These are phyloP conservation scores for Popillia japonica DNA, from an alignment of 1,140 invertebrate genomes.

Conservation along the genomic window DNA sequence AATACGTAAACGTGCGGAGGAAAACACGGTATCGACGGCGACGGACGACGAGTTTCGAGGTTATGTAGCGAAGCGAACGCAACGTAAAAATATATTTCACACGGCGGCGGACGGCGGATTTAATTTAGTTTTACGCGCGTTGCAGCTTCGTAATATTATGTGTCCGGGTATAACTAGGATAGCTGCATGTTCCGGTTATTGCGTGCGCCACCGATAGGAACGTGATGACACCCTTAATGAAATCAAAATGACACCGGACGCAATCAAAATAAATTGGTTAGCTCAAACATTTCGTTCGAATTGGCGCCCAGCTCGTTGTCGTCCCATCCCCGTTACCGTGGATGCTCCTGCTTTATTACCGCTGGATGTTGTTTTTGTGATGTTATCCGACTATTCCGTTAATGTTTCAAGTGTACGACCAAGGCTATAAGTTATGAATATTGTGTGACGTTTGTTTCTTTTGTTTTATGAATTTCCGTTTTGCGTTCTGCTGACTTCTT, in stretches of 20 bases:
- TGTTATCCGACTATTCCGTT: not conserved
- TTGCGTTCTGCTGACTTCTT: not conserved
- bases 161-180: slow-evolving; percentile 45
- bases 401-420: slow-evolving; percentile 28
- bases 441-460: slow-evolving; percentile 12
- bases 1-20: not conserved
- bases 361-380: slow-evolving; percentile 25
- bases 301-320: slow-evolving; percentile 18
- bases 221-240: slow-evolving; percentile 56
- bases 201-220: slow-evolving; percentile 47
- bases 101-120: slow-evolving; percentile 45
- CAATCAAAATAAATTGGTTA: slow-evolving; percentile 50
- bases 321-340: not conserved
- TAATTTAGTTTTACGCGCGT: slow-evolving; percentile 54
- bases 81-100: slow-evolving; percentile 29
- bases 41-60: slow-evolving; percentile 23
- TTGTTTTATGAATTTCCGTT: slow-evolving; percentile 16
- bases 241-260: slow-evolving; percentile 53
- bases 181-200: slow-evolving; percentile 2
- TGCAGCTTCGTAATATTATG: slow-evolving; percentile 46
- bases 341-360: not conserved
- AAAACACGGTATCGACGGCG: not conserved
- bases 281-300: slow-evolving; percentile 42
- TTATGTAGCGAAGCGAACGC: slow-evolving; percentile 23
- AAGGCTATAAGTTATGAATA: slow-evolving; percentile 22